These are phyloP conservation scores for Chiloscyllium punctatum DNA, from an alignment of 2,797 vertebrate genomes.

Conservation along the genomic window DNA sequence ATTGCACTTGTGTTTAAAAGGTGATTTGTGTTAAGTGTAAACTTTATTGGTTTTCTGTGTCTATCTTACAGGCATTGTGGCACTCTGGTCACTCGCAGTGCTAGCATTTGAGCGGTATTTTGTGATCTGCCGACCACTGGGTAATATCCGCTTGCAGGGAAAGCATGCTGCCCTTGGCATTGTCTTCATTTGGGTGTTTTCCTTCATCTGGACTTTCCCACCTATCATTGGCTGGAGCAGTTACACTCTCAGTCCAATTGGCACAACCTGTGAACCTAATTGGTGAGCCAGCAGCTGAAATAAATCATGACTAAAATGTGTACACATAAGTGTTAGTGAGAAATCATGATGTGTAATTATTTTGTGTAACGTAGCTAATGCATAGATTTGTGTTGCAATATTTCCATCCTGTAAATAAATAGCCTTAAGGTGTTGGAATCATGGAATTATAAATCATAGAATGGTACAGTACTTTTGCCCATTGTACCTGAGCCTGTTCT, in stretches of 20 bases:
- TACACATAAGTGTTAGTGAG: neutral
- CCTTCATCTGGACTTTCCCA: conserved; percentile 81
- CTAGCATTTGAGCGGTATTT: conserved; percentile 78
- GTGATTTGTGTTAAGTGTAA: neutral
- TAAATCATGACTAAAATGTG: neutral
- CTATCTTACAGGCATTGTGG: conserved; percentile 68
- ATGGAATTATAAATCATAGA: neutral
- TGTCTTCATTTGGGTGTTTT: conserved; percentile 78
- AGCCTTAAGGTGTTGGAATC: neutral
- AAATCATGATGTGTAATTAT: neutral
- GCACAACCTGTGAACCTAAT: conserved; percentile 87
- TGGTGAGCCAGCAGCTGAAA: conserved; percentile 64
- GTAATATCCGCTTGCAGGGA: conserved; percentile 59
- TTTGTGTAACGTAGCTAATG: neutral
- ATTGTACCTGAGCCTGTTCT: neutral
- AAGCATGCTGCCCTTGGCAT: conserved; percentile 72
- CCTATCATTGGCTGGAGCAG: conserved; percentile 83
- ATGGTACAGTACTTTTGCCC: neutral
- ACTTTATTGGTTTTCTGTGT: neutral
- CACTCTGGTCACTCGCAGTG: conserved; percentile 82
- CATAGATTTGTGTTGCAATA: neutral
- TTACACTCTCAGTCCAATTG: conserved; percentile 83
- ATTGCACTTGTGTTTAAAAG: neutral
- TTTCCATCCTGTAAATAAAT: neutral
- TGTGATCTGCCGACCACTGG: conserved; percentile 72